Evolutionary conservation across 1,140 invertebrate genomes (phyloP), one percentile per base, ranked within the genome.

Genomic region (Calephelis virginiensis): DNA sequence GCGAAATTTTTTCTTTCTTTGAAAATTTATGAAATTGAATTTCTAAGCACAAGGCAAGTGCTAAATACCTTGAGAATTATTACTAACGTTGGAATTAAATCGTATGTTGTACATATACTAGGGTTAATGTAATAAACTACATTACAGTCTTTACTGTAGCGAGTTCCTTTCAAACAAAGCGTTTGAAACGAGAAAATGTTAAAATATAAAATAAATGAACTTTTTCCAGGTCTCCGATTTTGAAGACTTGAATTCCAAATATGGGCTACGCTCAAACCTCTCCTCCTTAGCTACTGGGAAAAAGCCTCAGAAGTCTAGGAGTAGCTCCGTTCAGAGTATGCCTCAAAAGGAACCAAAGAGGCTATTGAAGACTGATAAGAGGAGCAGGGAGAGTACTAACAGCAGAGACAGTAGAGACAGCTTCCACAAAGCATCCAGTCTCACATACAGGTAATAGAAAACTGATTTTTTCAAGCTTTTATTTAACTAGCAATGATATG

Each of bases 161-260:
- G n/a, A n/a, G n/a, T n/a, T n/a, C n/a, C n/a, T n/a, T n/a, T n/a
- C n/a, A n/a, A n/a, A n/a, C n/a, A n/a, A n/a, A n/a, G n/a, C n/a
- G n/a, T n/a, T n/a, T n/a, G n/a, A n/a, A n/a, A n/a, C n/a, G n/a
- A n/a, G n/a, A n/a, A n/a, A n/a, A n/a, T n/a, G n/a, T n/a, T n/a
- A n/a, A n/a, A n/a, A n/a, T n/a, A n/a, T n/a, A n/a, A n/a, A n/a
- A n/a, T n/a, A n/a, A n/a, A n/a, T n/a, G n/a, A n/a, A n/a, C n/a
- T n/a, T n/a, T n/a, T n/a, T n/a, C n/a, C 28, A 89, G 86, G 82
- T 89, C 6, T 86, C 86, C 56, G 84, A 89, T 63, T 86, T 86
- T 61, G 86, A 89, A 73, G 85, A 88, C 56, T 74, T 72, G 0
- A 80, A 72, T 64, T 79, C 80, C 0, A 89, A 87, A 61, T 83